Base-by-base conservation (phyloP, 2,888 invertebrate species). In the Stegophylla sp. region DNA sequence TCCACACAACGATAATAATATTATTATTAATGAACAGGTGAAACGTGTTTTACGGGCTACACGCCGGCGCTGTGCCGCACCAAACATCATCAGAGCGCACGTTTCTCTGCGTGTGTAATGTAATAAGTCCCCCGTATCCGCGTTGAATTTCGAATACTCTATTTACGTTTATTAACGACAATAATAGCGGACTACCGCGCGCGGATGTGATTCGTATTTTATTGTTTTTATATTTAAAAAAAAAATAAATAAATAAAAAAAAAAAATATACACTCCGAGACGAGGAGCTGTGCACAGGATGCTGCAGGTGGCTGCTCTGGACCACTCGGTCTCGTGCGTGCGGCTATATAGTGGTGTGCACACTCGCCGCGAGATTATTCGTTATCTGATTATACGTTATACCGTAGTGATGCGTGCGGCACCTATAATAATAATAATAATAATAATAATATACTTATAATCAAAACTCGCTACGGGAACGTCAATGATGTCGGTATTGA, bases 21-120 rank as follows among this genome's bases (percentile, higher is more conserved):
- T 75, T 59, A 34, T 64, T 77, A 77, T 77, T 77, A 77, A 77
- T 77, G 77, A 77, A 77, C 67, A 56, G 53, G 56, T 67, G 77
- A 67, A 77, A 66, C 77, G 67, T 77, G 67, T 66, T 67, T 56
- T 67, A 67, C 67, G 26, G 43, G 66, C 53, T 75, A 76, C 61
- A 20, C 51, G 43, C 34, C 34, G 34, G 7, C 7, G 34, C 7
- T n/a, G n/a, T n/a, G n/a, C n/a, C n/a, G n/a, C n/a, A n/a, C n/a
- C n/a, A n/a, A 34, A 7, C 34, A 34, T 3, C 34, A 7, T 3
- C 34, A 34, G 34, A 3, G 34, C n/a, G 34, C 23, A 59, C 74
- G 64, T 75, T 75, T 53, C 75, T 51, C 51, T 15, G 23, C 23
- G 56, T 51, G 17, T 51, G 12, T 51, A 15, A 34, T 13, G 9